phyloP scores from a whole-genome alignment of 2,797 vertebrate genomes.

The Rhynchotus rufescens region DNA sequence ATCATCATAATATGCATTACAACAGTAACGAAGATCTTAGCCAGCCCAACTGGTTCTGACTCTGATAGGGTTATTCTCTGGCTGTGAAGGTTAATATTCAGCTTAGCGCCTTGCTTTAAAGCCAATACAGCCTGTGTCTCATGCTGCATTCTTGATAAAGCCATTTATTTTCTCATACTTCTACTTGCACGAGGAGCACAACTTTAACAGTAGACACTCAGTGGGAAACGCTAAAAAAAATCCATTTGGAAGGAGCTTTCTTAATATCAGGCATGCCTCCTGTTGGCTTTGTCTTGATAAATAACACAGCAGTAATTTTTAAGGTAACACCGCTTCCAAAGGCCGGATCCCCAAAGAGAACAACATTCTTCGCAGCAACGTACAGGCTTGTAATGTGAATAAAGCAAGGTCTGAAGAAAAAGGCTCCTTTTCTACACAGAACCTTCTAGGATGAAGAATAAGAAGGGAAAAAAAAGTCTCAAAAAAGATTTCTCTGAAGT shows the following conservation, averaged over 20 bases:
- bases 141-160: neutral
- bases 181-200: neutral
- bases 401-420: neutral
- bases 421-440: neutral
- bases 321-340: neutral
- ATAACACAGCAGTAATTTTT: neutral
- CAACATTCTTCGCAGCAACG: slow-evolving; percentile 19
- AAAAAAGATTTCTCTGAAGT: neutral
- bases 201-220: slow-evolving; percentile 10
- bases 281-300: neutral
- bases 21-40: accelerated
- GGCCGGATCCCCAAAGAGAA: neutral
- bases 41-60: neutral
- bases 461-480: neutral
- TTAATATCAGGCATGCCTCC: neutral
- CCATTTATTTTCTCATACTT: neutral
- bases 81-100: neutral
- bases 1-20: neutral
- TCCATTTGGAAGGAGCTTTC: neutral
- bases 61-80: neutral
- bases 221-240: neutral
- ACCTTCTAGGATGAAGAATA: neutral
- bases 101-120: neutral
- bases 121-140: neutral
- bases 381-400: slow-evolving; percentile 6